Conservation (phyloP, 2,113 vertebrate genomes). For the Eurypyga helias region DNA sequence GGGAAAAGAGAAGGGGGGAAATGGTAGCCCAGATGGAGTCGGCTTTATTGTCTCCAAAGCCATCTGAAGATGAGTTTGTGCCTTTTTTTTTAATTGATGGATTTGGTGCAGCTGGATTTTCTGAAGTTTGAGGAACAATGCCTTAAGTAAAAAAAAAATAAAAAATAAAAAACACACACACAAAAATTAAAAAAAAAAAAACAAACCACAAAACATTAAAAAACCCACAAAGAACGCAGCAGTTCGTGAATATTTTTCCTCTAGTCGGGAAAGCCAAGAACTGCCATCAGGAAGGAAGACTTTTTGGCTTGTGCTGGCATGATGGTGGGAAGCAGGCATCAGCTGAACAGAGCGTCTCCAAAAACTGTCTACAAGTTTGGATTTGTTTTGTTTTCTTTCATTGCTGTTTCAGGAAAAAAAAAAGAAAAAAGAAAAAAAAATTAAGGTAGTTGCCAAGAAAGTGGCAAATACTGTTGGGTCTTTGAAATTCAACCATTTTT, state of each 20-base stretch:
- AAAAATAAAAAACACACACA: background rate
- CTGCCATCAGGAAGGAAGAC: slow-evolving; percentile 61
- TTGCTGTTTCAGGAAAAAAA: slow-evolving; percentile 47
- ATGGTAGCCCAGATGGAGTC: slow-evolving; percentile 61
- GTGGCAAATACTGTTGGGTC: slow-evolving; percentile 77
- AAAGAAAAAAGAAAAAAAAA: background rate
- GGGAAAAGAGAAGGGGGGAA: slow-evolving; percentile 39
- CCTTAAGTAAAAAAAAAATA: slow-evolving; percentile 78
- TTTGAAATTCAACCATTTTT: slow-evolving; percentile 73
- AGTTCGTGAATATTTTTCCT: slow-evolving; percentile 56
- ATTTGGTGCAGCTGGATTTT: slow-evolving; percentile 79
- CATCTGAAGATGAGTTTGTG: slow-evolving; percentile 84
- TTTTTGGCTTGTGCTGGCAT: slow-evolving; percentile 65
- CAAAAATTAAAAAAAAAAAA: background rate
- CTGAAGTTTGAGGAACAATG: slow-evolving; percentile 82
- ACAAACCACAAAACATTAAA: background rate
- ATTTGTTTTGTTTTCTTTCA: slow-evolving; percentile 61
- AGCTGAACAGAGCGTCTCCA: slow-evolving; percentile 62
- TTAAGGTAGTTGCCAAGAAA: slow-evolving; percentile 75
- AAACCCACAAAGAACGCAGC: background rate
- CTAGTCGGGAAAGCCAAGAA: slow-evolving; percentile 52
- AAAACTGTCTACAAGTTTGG: slow-evolving; percentile 54
- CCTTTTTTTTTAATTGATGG: slow-evolving; percentile 83
- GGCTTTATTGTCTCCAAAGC: slow-evolving; percentile 75
- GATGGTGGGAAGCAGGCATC: slow-evolving; percentile 64